A percentile compares a stretch with the other conserved stretches of the same genome.
These are phyloP conservation scores for Nomada fucata DNA, from an alignment of 2,888 invertebrate species.

Conservation along the genomic window DNA sequence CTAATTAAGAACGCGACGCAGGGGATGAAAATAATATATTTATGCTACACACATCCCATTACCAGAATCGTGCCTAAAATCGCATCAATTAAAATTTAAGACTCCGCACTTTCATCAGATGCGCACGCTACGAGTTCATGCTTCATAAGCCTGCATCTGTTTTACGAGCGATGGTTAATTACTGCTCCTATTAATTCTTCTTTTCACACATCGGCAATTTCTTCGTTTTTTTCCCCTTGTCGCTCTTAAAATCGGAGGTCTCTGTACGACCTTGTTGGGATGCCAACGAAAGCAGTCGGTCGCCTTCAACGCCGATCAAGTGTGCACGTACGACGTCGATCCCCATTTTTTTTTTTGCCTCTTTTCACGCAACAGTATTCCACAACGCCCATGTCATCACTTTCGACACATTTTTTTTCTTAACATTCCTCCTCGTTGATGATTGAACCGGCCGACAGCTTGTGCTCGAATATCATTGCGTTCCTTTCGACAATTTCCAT, in stretches of 20 bases:
- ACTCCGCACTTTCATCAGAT: not conserved
- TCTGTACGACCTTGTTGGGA: slow-evolving; percentile 47
- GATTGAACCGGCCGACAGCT: slow-evolving; percentile 42
- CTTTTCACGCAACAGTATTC: not conserved
- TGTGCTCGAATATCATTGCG: slow-evolving; percentile 20
- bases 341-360: not conserved
- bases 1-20: too few relatives aligned
- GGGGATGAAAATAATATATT: too few relatives aligned
- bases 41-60: too few relatives aligned
- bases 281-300: slow-evolving; percentile 31
- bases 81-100: not conserved
- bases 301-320: slow-evolving; percentile 6
- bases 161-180: slow-evolving; percentile 12
- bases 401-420: slow-evolving; percentile 40
- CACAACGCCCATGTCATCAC: slow-evolving; percentile 46
- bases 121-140: not conserved
- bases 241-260: slow-evolving; percentile 36
- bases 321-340: not conserved
- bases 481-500: not conserved
- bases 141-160: slow-evolving; percentile 11
- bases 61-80: not conserved
- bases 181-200: slow-evolving; percentile 28
- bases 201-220: slow-evolving; percentile 9
- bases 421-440: slow-evolving; percentile 17
- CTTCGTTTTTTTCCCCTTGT: not conserved